Evolutionary conservation across 2,888 invertebrate species (phyloP), one percentile per base, ranked within the genome.

Genomic region (Siphonodentalium dalli): DNA sequence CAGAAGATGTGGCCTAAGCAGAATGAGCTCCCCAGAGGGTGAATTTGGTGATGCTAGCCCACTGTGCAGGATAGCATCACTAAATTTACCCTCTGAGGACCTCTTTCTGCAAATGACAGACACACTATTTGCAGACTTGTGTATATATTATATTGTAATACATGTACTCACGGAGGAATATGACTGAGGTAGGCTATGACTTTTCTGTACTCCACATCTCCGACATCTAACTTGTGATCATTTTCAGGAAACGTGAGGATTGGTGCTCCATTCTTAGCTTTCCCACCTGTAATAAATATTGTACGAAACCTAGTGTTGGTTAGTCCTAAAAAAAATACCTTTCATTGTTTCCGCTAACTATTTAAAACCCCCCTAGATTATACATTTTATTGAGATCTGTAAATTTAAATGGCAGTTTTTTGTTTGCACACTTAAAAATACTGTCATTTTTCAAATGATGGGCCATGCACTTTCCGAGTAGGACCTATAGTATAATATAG

Each of bases 111-210:
- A n/a, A n/a, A n/a, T n/a, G n/a, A n/a, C n/a, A n/a, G n/a, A n/a
- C n/a, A n/a, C n/a, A n/a, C n/a, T n/a, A n/a, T n/a, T n/a, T n/a
- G n/a, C n/a, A n/a, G n/a, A n/a, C n/a, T n/a, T n/a, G n/a, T n/a
- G n/a, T n/a, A n/a, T n/a, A n/a, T n/a, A n/a, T n/a, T n/a, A n/a
- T n/a, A n/a, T n/a, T n/a, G n/a, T n/a, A n/a, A n/a, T n/a, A 41
- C 27, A 48, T 20, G 1, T 68, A 87, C 93, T 90, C 85, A 96
- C 95, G 93, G 90, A 83, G 95, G 94, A 78, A 97, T 92, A 77
- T 93, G 93, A 58, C 94, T 92, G 82, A 97, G 89, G 86, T 97
- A 97, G 77, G 92, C 87, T 83, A 96, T 89, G 74, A 97, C 87
- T 78, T 92, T 89, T 78, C 90, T 89, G 84, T 96, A 97, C 80